Conservation (phyloP, 2,888 invertebrate species). For the Lingula anatina region DNA sequence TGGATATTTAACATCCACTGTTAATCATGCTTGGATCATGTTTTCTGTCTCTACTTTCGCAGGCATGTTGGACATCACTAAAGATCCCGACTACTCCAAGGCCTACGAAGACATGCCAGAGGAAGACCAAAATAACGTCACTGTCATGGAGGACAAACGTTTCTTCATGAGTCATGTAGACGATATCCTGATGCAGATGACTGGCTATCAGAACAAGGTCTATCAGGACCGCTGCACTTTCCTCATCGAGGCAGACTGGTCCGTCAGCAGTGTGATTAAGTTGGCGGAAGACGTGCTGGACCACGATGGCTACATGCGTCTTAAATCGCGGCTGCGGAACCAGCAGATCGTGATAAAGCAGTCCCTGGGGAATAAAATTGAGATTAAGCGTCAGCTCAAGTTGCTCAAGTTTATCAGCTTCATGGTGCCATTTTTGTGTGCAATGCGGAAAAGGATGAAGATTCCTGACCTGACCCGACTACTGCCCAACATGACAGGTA, state of each 20-base stretch:
- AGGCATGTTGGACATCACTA: constrained; percentile 45
- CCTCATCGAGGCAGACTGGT: constrained; percentile 40
- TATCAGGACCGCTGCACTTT: constrained; percentile 38
- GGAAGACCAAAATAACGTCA: constrained; percentile 33
- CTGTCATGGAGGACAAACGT: constrained; percentile 36
- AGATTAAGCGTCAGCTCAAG: constrained; percentile 34
- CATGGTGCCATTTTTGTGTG: constrained; percentile 46
- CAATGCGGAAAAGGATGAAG: constrained; percentile 49
- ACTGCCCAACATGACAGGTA: constrained; percentile 42
- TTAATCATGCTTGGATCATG: not conserved
- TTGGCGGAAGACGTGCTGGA: constrained; percentile 42
- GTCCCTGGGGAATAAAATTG: constrained; percentile 36
- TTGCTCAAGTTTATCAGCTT: constrained; percentile 47
- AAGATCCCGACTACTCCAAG: constrained; percentile 39
- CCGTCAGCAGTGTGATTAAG: constrained; percentile 35
- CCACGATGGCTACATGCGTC: constrained; percentile 39
- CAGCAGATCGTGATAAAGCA: constrained; percentile 42
- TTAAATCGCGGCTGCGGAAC: constrained; percentile 45
- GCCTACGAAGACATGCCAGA: constrained; percentile 34
- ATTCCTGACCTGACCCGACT: constrained; percentile 42
- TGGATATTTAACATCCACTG: not conserved
- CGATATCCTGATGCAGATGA: constrained; percentile 40
- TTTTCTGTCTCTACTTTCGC: not conserved
- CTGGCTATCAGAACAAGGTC: constrained; percentile 34
- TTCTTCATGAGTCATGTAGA: constrained; percentile 48